phyloP scores from a whole-genome alignment of 2,113 vertebrate genomes.

The Rattus norvegicus region GRCr8 NC_086032.1:76066501-76067000 shows the following conservation, averaged over 20 bases:
- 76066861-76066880: slow-evolving; percentile 26
- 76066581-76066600: background rate
- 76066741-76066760: slow-evolving; percentile 34
- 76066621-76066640: background rate
- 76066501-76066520: background rate
- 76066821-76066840: slow-evolving; percentile 58
- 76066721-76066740: background rate
- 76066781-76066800: background rate
- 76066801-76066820: slow-evolving; percentile 54
- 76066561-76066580: background rate
- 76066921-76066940: slow-evolving; percentile 53
- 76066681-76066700: slow-evolving; percentile 49
- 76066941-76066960: slow-evolving; percentile 56
- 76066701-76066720: background rate
- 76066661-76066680: background rate
- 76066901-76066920: slow-evolving; percentile 63
- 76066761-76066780: background rate
- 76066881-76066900: slow-evolving; percentile 46
- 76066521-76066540: background rate
- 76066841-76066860: background rate
- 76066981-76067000: slow-evolving; percentile 64
- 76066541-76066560: background rate
- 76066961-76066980: background rate
- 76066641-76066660: background rate
- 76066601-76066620: background rate